Percentiles rank a stretch among this genome's conserved stretches.
phyloP scores from a whole-genome alignment of 2,113 vertebrate genomes.

The Platysteira castanea region DNA sequence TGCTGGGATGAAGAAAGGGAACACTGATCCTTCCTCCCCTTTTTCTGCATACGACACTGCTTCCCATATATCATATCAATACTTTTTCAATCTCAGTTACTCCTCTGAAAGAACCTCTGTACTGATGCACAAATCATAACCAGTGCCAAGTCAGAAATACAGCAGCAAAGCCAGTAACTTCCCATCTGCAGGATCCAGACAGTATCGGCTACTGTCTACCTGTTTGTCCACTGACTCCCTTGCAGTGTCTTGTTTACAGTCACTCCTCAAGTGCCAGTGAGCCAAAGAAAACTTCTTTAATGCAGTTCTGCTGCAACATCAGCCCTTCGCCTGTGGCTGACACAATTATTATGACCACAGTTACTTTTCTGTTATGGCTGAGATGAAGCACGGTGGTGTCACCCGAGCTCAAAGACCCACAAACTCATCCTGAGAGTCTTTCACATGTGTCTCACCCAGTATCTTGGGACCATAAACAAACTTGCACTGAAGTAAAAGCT shows the following conservation, averaged over 20 bases:
- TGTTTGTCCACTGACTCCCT: neutral
- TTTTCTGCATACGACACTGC: neutral
- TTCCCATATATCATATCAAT: neutral
- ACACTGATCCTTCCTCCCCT: neutral
- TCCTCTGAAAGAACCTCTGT: neutral
- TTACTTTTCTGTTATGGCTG: neutral
- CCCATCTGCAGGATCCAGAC: conserved; percentile 2
- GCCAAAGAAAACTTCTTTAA: neutral
- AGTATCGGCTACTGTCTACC: neutral
- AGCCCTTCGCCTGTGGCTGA: neutral
- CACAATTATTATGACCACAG: conserved; percentile 10
- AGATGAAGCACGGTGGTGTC: neutral
- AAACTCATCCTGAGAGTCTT: neutral
- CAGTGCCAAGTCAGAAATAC: neutral
- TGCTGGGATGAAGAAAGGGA: neutral
- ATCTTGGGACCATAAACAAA: neutral
- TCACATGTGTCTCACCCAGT: neutral
- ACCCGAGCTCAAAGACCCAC: neutral
- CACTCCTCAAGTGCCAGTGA: neutral
- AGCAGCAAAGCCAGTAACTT: neutral
- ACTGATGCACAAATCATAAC: neutral
- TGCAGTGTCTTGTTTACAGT: neutral
- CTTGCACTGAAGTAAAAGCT: neutral
- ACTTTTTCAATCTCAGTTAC: neutral
- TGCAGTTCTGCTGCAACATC: neutral